Percentiles rank a stretch among this genome's conserved stretches.
These are phyloP conservation scores for Hylomyscus alleni DNA, from an alignment of 2,797 vertebrate species.

Conservation along the genomic window DNA sequence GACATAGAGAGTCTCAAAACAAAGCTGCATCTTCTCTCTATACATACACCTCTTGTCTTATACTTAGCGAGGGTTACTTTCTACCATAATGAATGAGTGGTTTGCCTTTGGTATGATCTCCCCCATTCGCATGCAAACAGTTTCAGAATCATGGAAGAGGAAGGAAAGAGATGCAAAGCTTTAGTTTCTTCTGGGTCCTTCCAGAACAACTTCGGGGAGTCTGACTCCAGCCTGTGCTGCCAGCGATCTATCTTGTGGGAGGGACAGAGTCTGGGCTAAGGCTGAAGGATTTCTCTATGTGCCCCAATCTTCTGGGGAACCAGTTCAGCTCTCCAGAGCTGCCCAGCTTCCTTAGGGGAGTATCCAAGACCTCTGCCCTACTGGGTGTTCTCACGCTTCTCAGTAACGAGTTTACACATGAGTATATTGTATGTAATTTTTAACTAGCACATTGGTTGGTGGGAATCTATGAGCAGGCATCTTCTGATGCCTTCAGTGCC, in stretches of 20 bases:
- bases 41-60: not conserved
- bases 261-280: not conserved
- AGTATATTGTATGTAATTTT: constrained; percentile 74
- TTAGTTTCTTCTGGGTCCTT: not conserved
- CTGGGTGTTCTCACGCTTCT: constrained; percentile 78
- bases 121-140: not conserved
- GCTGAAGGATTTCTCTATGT: not conserved
- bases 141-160: not conserved
- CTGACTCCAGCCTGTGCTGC: not conserved
- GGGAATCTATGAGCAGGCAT: constrained; percentile 82
- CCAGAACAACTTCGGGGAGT: not conserved
- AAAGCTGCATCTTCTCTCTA: not conserved
- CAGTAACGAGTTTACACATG: constrained; percentile 72
- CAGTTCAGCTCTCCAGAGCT: not conserved
- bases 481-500: constrained; percentile 85
- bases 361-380: constrained; percentile 7
- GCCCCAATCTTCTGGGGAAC: constrained; percentile 16
- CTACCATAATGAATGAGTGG: not conserved
- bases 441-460: constrained; percentile 77
- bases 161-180: not conserved
- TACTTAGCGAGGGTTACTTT: not conserved
- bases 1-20: not conserved
- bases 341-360: constrained; percentile 27
- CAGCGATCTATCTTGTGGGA: not conserved
- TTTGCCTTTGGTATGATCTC: not conserved